These are phyloP conservation scores for Chloroceryle amazona DNA, from an alignment of 2,797 vertebrate genomes.

Conservation along the genomic window DNA sequence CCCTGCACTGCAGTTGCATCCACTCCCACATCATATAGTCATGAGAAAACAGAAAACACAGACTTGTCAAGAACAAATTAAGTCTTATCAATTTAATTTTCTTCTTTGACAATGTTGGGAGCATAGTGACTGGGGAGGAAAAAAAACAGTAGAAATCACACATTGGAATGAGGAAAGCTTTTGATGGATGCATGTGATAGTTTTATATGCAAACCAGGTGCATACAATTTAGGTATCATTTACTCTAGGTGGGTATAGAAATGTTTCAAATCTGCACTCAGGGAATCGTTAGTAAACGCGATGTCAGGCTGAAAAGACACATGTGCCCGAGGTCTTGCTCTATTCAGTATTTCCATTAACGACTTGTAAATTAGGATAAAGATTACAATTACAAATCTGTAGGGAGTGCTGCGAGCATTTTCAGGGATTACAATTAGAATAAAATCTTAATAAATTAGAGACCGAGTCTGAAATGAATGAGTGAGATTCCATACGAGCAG, in stretches of 20 bases:
- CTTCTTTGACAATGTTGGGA: not conserved
- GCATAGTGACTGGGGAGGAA: not conserved
- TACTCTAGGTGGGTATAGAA: slow-evolving; percentile 26
- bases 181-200: slow-evolving; percentile 24
- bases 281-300: not conserved
- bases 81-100: slow-evolving; percentile 51
- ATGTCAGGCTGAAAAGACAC: slow-evolving; percentile 3
- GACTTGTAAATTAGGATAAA: slow-evolving; percentile 51
- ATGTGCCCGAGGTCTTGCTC: slow-evolving; percentile 38
- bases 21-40: slow-evolving; percentile 9
- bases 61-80: slow-evolving; percentile 63
- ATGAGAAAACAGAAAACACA: slow-evolving; percentile 60
- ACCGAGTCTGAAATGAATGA: not conserved
- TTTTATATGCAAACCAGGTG: slow-evolving; percentile 29
- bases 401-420: slow-evolving; percentile 20
- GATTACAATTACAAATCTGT: slow-evolving; percentile 65
- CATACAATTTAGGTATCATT: not conserved
- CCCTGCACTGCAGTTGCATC: not conserved
- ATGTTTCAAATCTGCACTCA: not conserved
- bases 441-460: slow-evolving; percentile 59
- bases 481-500: not conserved
- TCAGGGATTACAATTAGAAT: slow-evolving; percentile 42
- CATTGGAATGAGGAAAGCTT: slow-evolving; percentile 37
- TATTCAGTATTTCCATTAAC: not conserved
- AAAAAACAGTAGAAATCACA: not conserved